Percentiles rank a stretch among this genome's conserved stretches.
phyloP scores from a whole-genome alignment of 2,888 invertebrate genomes.

The Junonia oenone region DNA sequence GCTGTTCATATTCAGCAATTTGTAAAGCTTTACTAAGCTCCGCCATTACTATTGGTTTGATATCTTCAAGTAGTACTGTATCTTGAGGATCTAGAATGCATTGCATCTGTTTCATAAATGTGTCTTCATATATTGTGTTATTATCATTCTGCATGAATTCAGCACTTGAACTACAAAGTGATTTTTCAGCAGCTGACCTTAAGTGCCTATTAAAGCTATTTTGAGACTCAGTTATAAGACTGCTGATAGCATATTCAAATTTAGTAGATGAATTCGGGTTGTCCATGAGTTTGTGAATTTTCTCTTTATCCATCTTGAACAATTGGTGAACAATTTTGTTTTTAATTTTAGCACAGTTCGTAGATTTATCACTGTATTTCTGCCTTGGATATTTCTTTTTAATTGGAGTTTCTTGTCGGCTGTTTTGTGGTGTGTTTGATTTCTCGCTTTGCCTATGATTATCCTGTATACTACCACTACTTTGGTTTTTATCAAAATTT shows the following conservation, averaged over 20 bases:
- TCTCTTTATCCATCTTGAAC: slow-evolving; percentile 73
- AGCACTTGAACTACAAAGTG: slow-evolving; percentile 56
- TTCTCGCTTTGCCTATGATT: slow-evolving; percentile 35
- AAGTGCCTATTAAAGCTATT: slow-evolving; percentile 67
- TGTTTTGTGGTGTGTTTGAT: slow-evolving; percentile 29
- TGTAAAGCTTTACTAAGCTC: slow-evolving; percentile 79
- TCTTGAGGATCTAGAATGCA: slow-evolving; percentile 80
- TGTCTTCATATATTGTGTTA: slow-evolving; percentile 83
- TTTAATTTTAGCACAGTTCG: slow-evolving; percentile 64
- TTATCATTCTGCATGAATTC: slow-evolving; percentile 81
- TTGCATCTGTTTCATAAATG: slow-evolving; percentile 86
- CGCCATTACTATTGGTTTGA: slow-evolving; percentile 80
- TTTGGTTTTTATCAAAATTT: slow-evolving; percentile 32
- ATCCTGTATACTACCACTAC: slow-evolving; percentile 27
- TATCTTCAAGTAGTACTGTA: slow-evolving; percentile 74
- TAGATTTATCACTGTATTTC: slow-evolving; percentile 42
- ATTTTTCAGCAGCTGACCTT: slow-evolving; percentile 69
- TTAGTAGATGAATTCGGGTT: slow-evolving; percentile 72
- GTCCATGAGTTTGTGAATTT: slow-evolving; percentile 70
- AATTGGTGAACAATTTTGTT: slow-evolving; percentile 70
- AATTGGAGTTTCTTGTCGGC: slow-evolving; percentile 44
- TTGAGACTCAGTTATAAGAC: slow-evolving; percentile 71
- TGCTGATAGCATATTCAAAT: slow-evolving; percentile 73
- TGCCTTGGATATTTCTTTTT: slow-evolving; percentile 48
- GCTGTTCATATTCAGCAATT: slow-evolving; percentile 54